phyloP scores from a whole-genome alignment of 1,140 invertebrate species.

The Solenopsis invicta region DNA sequence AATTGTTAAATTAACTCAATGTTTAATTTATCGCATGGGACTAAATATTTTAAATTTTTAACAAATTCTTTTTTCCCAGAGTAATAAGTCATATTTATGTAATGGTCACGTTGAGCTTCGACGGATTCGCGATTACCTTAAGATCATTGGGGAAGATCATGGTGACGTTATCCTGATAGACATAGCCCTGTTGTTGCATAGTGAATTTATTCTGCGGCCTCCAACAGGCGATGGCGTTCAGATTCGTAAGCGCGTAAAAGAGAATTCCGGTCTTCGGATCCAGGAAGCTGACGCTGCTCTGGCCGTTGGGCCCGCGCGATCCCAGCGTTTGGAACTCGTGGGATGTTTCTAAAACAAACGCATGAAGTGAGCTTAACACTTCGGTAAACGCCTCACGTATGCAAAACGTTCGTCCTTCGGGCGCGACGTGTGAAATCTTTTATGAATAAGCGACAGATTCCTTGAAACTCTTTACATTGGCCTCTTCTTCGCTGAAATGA shows the following conservation, averaged over 20 bases:
- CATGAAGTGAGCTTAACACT: not conserved
- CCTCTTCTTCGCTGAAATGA: not conserved
- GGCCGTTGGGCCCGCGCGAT: slow-evolving; percentile 90
- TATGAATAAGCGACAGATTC: not conserved
- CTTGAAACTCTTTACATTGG: slow-evolving; percentile 10
- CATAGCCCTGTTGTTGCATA: slow-evolving; percentile 90
- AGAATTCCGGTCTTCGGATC: slow-evolving; percentile 91
- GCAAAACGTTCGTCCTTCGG: not conserved
- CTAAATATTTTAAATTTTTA: too few relatives aligned
- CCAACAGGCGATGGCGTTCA: slow-evolving; percentile 93
- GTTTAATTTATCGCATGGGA: too few relatives aligned
- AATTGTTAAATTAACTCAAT: too few relatives aligned
- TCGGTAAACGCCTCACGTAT: not conserved
- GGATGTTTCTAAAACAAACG: slow-evolving; percentile 86
- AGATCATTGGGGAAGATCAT: slow-evolving; percentile 93
- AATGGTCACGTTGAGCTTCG: not conserved
- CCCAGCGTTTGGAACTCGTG: slow-evolving; percentile 90
- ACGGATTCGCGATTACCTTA: slow-evolving; percentile 87
- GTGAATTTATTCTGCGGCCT: slow-evolving; percentile 90
- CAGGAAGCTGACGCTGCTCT: slow-evolving; percentile 92
- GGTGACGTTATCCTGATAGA: slow-evolving; percentile 91
- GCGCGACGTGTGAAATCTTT: not conserved
- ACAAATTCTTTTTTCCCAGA: too few relatives aligned
- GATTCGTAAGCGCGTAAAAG: slow-evolving; percentile 92
- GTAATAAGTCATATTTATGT: not conserved